Conservation (phyloP, 2,888 invertebrate species). For the Megamerina dolium region DNA sequence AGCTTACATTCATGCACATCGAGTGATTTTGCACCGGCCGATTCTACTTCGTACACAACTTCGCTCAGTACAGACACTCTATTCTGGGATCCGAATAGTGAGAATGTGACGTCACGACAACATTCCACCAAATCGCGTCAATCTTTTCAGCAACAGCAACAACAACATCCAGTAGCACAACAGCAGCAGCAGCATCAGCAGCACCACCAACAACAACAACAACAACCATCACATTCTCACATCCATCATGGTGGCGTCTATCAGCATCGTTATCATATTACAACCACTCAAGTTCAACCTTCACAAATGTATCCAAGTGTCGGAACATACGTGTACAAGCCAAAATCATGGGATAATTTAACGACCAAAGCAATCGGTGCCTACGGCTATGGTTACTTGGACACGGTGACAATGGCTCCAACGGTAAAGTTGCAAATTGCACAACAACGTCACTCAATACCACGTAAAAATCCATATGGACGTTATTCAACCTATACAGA, state of each 20-base stretch:
- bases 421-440: slow-evolving; percentile 49
- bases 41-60: slow-evolving; percentile 75
- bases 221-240: slow-evolving; percentile 38
- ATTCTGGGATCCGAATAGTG: slow-evolving; percentile 66
- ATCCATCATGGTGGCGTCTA: slow-evolving; percentile 45
- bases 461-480: slow-evolving; percentile 47
- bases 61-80: slow-evolving; percentile 81
- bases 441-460: slow-evolving; percentile 51
- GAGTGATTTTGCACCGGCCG: slow-evolving; percentile 64
- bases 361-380: slow-evolving; percentile 81
- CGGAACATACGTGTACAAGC: slow-evolving; percentile 57
- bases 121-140: slow-evolving; percentile 59
- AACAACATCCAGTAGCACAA: slow-evolving; percentile 50
- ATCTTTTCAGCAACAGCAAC: slow-evolving; percentile 46
- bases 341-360: slow-evolving; percentile 86
- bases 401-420: slow-evolving; percentile 54
- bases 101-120: slow-evolving; percentile 44
- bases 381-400: slow-evolving; percentile 78
- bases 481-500: slow-evolving; percentile 48
- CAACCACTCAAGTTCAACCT: slow-evolving; percentile 49
- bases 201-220: slow-evolving; percentile 47
- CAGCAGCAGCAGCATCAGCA: slow-evolving; percentile 27
- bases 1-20: slow-evolving; percentile 79
- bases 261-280: slow-evolving; percentile 45
- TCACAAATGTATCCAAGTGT: slow-evolving; percentile 45